These are phyloP conservation scores for Pogonus chalceus DNA, from an alignment of 1,140 invertebrate species.

Conservation along the genomic window DNA sequence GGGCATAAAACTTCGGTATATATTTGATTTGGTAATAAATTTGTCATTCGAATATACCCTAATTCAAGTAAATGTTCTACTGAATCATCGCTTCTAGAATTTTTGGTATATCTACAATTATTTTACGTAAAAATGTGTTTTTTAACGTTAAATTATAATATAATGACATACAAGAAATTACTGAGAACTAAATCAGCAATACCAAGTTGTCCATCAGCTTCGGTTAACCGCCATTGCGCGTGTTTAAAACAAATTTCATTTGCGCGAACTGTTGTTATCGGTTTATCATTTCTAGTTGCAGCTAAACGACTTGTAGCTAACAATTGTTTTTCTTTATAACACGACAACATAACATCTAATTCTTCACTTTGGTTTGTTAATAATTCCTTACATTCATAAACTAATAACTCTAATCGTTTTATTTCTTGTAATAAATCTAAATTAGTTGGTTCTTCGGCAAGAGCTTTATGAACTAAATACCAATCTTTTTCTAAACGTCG, in stretches of 20 bases:
- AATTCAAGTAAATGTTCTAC: slow-evolving; percentile 94
- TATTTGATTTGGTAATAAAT: slow-evolving; percentile 86
- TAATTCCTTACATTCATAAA: slow-evolving; percentile 85
- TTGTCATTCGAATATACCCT: slow-evolving; percentile 93
- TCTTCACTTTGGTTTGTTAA: slow-evolving; percentile 82
- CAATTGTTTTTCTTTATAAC: slow-evolving; percentile 79
- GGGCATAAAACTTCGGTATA: slow-evolving; percentile 88
- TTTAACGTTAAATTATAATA: slow-evolving; percentile 8
- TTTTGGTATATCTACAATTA: slow-evolving; percentile 75
- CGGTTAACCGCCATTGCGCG: slow-evolving; percentile 95
- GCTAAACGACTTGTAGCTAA: slow-evolving; percentile 47
- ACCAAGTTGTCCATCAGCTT: slow-evolving; percentile 93
- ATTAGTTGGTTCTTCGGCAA: slow-evolving; percentile 59
- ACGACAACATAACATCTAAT: slow-evolving; percentile 80
- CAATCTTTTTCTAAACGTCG: slow-evolving; percentile 82
- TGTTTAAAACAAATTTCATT: slow-evolving; percentile 99
- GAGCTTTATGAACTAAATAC: slow-evolving; percentile 74
- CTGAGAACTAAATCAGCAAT: slow-evolving; percentile 91
- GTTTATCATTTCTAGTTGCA: slow-evolving; percentile 46
- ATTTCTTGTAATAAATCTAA: slow-evolving; percentile 54
- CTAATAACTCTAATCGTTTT: slow-evolving; percentile 57
- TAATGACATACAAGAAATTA: slow-evolving; percentile 74
- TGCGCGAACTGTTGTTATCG: slow-evolving; percentile 67
- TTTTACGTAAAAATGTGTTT: slow-evolving; percentile 1
- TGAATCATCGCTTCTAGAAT: slow-evolving; percentile 91